Evolutionary conservation across 2,888 invertebrate genomes (phyloP).

Genomic region (Syrphus vitripennis): DNA sequence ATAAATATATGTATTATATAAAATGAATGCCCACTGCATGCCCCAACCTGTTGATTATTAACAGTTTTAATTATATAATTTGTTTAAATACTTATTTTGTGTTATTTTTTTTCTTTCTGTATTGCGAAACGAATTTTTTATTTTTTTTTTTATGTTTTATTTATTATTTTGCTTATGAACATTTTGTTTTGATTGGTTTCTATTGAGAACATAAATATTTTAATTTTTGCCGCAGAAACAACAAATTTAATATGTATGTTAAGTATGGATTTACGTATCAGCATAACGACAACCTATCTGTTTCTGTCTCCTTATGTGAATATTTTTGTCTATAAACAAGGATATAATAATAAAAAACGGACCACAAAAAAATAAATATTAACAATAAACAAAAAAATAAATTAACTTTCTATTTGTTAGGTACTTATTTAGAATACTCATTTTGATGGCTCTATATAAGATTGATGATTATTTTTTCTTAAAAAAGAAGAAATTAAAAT

Average conservation of each 20-base stretch:
- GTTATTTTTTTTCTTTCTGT: constrained; percentile 3
- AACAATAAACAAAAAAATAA: not conserved
- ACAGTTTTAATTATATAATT: constrained; percentile 25
- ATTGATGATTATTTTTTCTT: too few relatives aligned
- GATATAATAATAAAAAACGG: not conserved
- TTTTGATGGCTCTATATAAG: too few relatives aligned
- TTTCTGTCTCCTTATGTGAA: not conserved
- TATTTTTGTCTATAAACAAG: not conserved
- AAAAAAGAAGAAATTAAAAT: too few relatives aligned
- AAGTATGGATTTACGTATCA: not conserved
- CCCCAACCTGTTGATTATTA: constrained; percentile 38
- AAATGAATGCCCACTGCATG: not conserved
- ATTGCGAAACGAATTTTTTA: constrained; percentile 9
- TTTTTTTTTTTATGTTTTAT: constrained; percentile 29
- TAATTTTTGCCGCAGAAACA: constrained; percentile 1
- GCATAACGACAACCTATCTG: constrained; percentile 12
- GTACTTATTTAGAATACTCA: too few relatives aligned
- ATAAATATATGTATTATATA: constrained; percentile 30
- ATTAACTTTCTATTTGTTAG: too few relatives aligned
- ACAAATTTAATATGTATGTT: not conserved
- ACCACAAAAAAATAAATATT: not conserved
- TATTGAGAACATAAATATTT: constrained; percentile 47
- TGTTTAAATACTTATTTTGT: not conserved
- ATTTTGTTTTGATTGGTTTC: constrained; percentile 37
- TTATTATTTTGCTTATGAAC: not conserved